Percentiles rank a stretch among this genome's conserved stretches.
phyloP scores from a whole-genome alignment of 2,113 vertebrate genomes.

The Ariopsis seemanni region DNA sequence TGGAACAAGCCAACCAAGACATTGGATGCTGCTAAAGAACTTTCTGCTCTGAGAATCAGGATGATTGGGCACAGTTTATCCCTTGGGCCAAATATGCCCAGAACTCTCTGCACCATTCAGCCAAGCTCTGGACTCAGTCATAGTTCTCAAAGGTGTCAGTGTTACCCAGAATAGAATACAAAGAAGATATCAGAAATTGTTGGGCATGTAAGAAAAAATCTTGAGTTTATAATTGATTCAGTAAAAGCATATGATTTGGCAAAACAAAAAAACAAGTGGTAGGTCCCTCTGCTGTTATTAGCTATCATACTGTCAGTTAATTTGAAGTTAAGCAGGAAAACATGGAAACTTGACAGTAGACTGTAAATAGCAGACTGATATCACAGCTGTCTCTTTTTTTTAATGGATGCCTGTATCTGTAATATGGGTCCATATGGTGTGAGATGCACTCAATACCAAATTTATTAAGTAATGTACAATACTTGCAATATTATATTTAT shows the following conservation, averaged over 20 bases:
- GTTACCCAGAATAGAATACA: background rate
- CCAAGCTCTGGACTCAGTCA: too few relatives aligned
- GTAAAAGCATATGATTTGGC: background rate
- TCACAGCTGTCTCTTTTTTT: background rate
- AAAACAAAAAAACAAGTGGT: background rate
- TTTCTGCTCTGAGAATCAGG: too few relatives aligned
- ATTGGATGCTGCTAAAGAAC: too few relatives aligned
- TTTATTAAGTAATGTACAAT: background rate
- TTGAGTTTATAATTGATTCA: background rate
- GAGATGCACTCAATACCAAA: too few relatives aligned
- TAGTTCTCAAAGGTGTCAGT: background rate
- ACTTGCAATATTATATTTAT: background rate
- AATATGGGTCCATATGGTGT: background rate
- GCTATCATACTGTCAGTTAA: background rate
- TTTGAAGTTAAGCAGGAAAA: background rate
- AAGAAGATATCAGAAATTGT: background rate
- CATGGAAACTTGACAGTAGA: background rate
- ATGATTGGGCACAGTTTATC: too few relatives aligned
- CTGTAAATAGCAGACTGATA: background rate
- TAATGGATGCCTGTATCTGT: background rate
- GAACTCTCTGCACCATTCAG: too few relatives aligned
- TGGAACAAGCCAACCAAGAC: too few relatives aligned
- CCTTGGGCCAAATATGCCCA: too few relatives aligned
- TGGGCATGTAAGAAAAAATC: background rate
- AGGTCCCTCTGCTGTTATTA: background rate